Percentiles rank a stretch among this genome's conserved stretches.
phyloP scores from a whole-genome alignment of 2,888 invertebrate species.

The Cotesia congregata region DNA sequence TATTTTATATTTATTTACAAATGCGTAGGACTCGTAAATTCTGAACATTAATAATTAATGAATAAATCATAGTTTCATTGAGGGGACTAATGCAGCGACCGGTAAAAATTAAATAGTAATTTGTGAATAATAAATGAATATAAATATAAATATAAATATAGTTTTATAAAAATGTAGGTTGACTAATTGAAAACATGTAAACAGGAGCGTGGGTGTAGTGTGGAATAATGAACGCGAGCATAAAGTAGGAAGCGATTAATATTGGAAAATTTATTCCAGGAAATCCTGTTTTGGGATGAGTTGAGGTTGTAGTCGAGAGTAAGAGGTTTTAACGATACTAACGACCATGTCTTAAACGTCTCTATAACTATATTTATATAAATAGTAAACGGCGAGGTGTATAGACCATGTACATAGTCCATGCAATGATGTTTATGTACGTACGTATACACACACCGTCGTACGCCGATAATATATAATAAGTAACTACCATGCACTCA shows the following conservation, averaged over 20 bases:
- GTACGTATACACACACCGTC: background rate
- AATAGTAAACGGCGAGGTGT: conserved; percentile 13
- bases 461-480: background rate
- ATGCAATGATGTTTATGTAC: conserved; percentile 3
- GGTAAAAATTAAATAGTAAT: too few relatives aligned
- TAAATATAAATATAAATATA: too few relatives aligned
- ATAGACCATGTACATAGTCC: conserved; percentile 6
- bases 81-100: background rate
- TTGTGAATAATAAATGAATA: too few relatives aligned
- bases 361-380: conserved; percentile 21
- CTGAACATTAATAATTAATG: background rate
- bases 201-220: background rate
- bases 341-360: conserved; percentile 26
- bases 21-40: background rate
- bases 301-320: conserved; percentile 28
- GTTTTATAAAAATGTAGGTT: background rate
- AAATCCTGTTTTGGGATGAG: conserved; percentile 34
- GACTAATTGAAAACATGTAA: conserved; percentile 5
- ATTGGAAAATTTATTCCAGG: conserved; percentile 26
- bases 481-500: conserved; percentile 15
- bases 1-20: background rate
- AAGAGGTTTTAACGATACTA: conserved; percentile 1
- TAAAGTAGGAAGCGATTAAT: conserved; percentile 22
- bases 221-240: conserved; percentile 11
- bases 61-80: background rate